Base-by-base conservation (phyloP, 2,888 invertebrate genomes). In the Lobophora halterata region DNA sequence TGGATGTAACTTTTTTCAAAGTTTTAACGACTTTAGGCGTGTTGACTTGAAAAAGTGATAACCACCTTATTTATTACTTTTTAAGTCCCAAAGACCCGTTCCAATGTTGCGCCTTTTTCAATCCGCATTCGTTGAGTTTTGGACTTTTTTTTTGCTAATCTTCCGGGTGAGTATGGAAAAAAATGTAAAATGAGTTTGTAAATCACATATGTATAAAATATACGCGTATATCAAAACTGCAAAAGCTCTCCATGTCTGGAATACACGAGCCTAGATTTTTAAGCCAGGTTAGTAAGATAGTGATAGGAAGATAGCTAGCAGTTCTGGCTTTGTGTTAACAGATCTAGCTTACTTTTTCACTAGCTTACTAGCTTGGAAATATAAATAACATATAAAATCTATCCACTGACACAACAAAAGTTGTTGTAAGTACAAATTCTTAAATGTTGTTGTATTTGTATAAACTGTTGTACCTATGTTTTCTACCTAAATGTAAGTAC, bases 21-120 rank as follows among this genome's bases (percentile, higher is more conserved):
- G 30, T 34, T 34, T 37, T 17, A 8, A 6, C 27, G 41, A 49
- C 24, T 33, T 46, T 29, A 17, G 12, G 40, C 14, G 38, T 41
- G 41, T 39, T 44, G 44, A 40, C 49, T 41, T 21, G 2, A 7
- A 6, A 29, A 48, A 42, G 31, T 24, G 49, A 49, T 49, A 46
- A 38, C 35, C 32, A 27, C 20, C 43, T 43, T 49, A 46, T 51
- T 51, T 44, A 46, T 46, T 46, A 43, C 49, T 46, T 44, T 34
- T 25, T 29, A 45, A 48, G 43, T 36, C 33, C 12, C 20, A 1
- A 41, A 46, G 20, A 30, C 24, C 20, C 6, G 14, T 30, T 37
- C 27, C 36, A 30, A 31, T 39, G 16, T 27, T 36, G 20, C 8
- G 23, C 24, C 11, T 14, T 16, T 18, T 25, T 31, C 29, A 33